phyloP scores from a whole-genome alignment of 2,113 vertebrate species.

The Chaenocephalus aceratus region DNA sequence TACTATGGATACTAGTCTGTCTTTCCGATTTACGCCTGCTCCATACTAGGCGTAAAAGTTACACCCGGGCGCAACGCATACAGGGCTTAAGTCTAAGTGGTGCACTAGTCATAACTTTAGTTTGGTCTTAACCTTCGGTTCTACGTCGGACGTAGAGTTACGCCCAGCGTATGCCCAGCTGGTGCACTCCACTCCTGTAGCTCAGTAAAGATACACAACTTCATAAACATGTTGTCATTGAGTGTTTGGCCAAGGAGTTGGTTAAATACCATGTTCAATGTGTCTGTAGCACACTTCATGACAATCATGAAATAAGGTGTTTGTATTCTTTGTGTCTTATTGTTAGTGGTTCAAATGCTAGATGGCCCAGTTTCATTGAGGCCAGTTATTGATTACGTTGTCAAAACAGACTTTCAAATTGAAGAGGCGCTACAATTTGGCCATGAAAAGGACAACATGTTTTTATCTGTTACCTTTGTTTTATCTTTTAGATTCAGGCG shows the following conservation, averaged over 20 bases:
- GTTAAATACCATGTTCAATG: neutral
- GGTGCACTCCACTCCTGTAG: neutral
- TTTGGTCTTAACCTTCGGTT: no score
- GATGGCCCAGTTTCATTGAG: neutral
- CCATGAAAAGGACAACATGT: neutral
- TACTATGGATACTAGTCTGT: no score
- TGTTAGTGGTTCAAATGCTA: neutral
- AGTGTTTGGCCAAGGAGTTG: neutral
- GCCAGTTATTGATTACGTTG: neutral
- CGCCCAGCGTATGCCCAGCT: no score
- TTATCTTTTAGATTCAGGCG: neutral
- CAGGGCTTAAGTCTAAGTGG: no score
- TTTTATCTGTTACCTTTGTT: neutral
- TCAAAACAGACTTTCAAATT: neutral
- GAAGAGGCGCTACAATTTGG: neutral
- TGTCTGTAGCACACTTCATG: neutral
- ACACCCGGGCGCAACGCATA: no score
- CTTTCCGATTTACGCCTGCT: no score
- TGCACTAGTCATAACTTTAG: no score
- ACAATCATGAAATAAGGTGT: no score
- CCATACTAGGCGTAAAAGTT: no score
- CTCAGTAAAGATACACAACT: no score
- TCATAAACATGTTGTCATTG: no score
- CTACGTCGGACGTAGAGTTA: no score
- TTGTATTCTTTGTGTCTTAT: neutral